Evolutionary conservation across 2,113 vertebrate species (phyloP), one percentile per base, ranked within the genome.

Genomic region (Scopus umbretta): DNA sequence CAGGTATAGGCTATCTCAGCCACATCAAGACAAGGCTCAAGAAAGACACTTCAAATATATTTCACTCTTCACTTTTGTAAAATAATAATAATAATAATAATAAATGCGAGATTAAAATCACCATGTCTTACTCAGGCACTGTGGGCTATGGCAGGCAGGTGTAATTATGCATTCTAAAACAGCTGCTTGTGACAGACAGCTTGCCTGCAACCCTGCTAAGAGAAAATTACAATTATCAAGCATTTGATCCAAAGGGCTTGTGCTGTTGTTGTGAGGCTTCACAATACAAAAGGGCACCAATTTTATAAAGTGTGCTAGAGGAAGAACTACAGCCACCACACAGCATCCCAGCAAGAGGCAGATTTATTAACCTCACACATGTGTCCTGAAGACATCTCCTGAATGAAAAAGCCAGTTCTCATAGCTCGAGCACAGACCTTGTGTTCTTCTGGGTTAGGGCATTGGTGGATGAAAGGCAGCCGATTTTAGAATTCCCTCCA

Each of bases 171-270:
- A 62, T 79, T 94, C 71, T 86, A 62, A 84, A 92, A 10, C 36
- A 65, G n/a, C 55, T 95, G 73, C 43, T 72, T 80, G 25, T 91
- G 63, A 78, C 50, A 88, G 59, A 76, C 83, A 92, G 27, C 40
- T 92, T 94, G 34, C 61, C 95, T 86, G 53, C 65, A 94, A 47
- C 38, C n/a, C 65, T 86, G 42, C 62, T 95, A 94, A 82, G 53
- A 88, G 80, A 88, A 94, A 94, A 93, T 82, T 81, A 61, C 40
- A 83, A 14, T 75, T 72, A 86, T 94, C 4, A 8, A 80, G 26
- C 29, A 38, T 92, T 95, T 89, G 67, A 83, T 91, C 45, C 79
- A 71, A 76, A 86, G 67, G n/a, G 45, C 40, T 94, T 59, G 40
- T 47, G n/a, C 38, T 87, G 76, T 32, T 88, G 16, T 78, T 82